Evolutionary conservation across 1,140 invertebrate genomes (phyloP), one percentile per base, ranked within the genome.

Genomic region (Trichomalopsis sarcophagae): DNA sequence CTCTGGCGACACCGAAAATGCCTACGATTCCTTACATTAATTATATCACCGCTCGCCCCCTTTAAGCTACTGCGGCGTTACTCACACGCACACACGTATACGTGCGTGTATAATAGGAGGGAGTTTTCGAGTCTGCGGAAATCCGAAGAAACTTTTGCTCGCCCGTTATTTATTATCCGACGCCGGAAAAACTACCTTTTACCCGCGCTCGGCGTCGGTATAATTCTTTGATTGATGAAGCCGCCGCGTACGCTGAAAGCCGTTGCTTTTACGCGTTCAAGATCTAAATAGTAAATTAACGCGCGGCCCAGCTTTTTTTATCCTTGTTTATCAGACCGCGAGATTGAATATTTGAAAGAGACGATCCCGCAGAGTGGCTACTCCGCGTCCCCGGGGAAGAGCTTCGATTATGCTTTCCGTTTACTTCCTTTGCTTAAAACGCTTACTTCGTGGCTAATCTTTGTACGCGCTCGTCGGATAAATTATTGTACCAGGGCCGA

Each of bases 21-120:
- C 86, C 84, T 86, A 85, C 84, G 86, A 89, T 89, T 87, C 86
- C 87, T 87, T 88, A 89, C 82, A 89, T 89, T 91, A 92, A 91
- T 88, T 87, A 90, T 89, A 89, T 88, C 84, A 84, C 87, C 84
- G 85, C 87, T 77, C 76, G 88, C 84, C 88, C 88, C 87, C 87
- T 87, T 87, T 86, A 82, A 76, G 81, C 47, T 76, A 77, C 62
- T 84, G 27, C 27, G 33, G 40, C 50, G 17, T n/a, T 36, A 71
- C 27, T 73, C 62, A 55, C 50, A 30, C 10, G 33, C 9, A 33
- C 62, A 55, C 50, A 30, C 10, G 33, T 2, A 33, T 6, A 33
- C 27, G 21, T 27, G 30, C 40, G 73, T 27, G 47, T 9, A 27
- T 27, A 27, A 27, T 27, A 27, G 68, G 17, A 79, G 10, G 30